These are phyloP conservation scores for Egretta garzetta DNA, from an alignment of 2,113 vertebrate species.

Conservation along the genomic window DNA sequence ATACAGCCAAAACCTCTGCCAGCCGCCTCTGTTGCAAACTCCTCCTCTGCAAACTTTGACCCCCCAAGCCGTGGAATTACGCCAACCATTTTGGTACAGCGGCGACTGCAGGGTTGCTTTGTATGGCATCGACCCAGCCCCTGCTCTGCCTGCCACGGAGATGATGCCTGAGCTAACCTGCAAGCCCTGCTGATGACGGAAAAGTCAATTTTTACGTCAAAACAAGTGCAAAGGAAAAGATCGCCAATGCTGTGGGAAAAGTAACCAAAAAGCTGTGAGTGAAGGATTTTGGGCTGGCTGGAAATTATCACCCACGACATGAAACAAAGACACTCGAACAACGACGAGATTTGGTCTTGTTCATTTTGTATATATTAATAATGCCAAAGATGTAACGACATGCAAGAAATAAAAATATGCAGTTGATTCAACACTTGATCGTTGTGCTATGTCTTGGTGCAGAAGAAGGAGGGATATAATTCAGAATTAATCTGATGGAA, in stretches of 20 bases:
- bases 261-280: background rate
- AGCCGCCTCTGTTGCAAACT: background rate
- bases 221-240: background rate
- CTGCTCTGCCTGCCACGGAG: background rate
- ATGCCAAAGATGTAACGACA: background rate
- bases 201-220: background rate
- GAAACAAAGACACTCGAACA: background rate
- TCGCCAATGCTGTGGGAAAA: background rate
- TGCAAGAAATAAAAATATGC: background rate
- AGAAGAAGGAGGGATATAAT: background rate
- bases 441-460: background rate
- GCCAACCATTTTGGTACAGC: background rate
- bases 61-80: too few relatives aligned
- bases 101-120: background rate
- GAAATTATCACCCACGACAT: background rate
- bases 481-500: background rate
- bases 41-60: background rate
- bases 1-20: background rate
- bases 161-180: background rate
- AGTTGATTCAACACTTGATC: background rate
- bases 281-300: background rate
- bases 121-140: background rate
- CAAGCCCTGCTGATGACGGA: background rate
- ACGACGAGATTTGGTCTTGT: background rate
- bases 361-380: background rate